phyloP scores from a whole-genome alignment of 1,140 invertebrate genomes.

The Penaeus japonicus region DNA sequence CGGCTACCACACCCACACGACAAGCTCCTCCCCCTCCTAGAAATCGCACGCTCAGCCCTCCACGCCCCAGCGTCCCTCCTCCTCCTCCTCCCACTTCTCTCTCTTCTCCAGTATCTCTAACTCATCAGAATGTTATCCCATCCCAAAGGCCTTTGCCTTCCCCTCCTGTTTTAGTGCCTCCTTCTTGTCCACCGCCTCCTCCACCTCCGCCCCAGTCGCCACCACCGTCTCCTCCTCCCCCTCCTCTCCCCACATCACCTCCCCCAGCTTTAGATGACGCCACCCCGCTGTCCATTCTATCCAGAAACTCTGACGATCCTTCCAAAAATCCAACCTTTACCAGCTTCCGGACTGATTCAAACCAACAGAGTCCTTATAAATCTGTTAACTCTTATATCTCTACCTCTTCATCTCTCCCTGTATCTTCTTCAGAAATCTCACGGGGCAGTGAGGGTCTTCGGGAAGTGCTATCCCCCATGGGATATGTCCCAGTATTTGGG shows the following conservation, averaged over 20 bases:
- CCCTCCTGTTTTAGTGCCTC: slow-evolving; percentile 17
- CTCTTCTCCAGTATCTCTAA: neutral
- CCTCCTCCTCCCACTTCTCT: slow-evolving; percentile 51
- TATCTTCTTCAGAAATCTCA: slow-evolving; percentile 2
- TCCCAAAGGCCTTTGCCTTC: slow-evolving; percentile 25
- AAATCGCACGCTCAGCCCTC: slow-evolving; percentile 46
- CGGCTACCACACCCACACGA: slow-evolving; percentile 31
- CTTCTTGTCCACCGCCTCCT: slow-evolving; percentile 21
- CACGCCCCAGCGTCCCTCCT: slow-evolving; percentile 53
- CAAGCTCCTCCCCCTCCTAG: slow-evolving; percentile 54
- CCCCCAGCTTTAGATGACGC: slow-evolving; percentile 42
- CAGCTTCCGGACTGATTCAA: slow-evolving; percentile 30
- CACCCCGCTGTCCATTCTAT: neutral
- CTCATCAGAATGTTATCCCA: neutral
- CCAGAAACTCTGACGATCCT: slow-evolving; percentile 7
- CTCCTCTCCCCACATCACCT: slow-evolving; percentile 51
- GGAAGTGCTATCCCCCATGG: slow-evolving; percentile 38
- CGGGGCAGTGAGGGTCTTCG: slow-evolving; percentile 24
- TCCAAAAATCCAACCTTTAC: slow-evolving; percentile 40
- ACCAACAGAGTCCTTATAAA: neutral
- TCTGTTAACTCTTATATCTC: neutral
- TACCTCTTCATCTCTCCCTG: slow-evolving; percentile 1
- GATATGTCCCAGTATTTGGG: slow-evolving; percentile 27
- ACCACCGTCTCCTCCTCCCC: slow-evolving; percentile 49
- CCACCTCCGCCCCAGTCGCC: neutral